Base-by-base conservation (phyloP, 2,113 vertebrate genomes). In the Amazona guildingii region DNA sequence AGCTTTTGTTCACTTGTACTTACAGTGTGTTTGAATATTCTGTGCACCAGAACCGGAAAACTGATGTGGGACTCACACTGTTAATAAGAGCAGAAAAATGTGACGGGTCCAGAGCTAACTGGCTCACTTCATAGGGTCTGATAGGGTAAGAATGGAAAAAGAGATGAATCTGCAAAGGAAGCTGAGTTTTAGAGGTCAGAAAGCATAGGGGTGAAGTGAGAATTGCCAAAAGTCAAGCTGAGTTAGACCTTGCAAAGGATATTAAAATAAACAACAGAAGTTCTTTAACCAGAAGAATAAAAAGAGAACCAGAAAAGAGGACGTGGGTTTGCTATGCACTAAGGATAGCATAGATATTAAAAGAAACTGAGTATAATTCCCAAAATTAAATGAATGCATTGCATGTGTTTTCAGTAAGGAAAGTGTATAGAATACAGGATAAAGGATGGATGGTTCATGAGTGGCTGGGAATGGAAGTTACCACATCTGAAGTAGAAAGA, bases 181-280 rank as follows among this genome's bases (percentile, higher is more conserved):
- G 87, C 82, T 96, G 94, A 75, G 70, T 96, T 96, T 91, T 62
- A 85, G 86, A 97, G 95, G 95, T 96, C 94, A 95, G 88, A 66
- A 89, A 96, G 67, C 77, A 59, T 52, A 76, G 88, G 88, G 90
- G 66, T 90, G 89, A 86, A 93, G 77, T 43, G 52, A 96, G 94
- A 96, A 73, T 33, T 96, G 96, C 96, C 96, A 96, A 66, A 96
- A 96, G 73, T 96, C 96, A 92, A 92, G 96, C 96, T 96, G 95
- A 96, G 96, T 91, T 96, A 94, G 92, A 96, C 92, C 90, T 96
- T 92, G 96, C 66, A 73, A 85, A 96, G 91, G 90, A 96, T 96
- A 97, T 96, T 97, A 96, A 97, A 97, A 96, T 82, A 97, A 96
- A 97, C 86, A 96, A 6, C 92, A 93, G 43, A 94, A 93, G 92